Evolutionary conservation across 2,113 vertebrate genomes (phyloP).

Genomic region (Catharus fuscescens): DNA sequence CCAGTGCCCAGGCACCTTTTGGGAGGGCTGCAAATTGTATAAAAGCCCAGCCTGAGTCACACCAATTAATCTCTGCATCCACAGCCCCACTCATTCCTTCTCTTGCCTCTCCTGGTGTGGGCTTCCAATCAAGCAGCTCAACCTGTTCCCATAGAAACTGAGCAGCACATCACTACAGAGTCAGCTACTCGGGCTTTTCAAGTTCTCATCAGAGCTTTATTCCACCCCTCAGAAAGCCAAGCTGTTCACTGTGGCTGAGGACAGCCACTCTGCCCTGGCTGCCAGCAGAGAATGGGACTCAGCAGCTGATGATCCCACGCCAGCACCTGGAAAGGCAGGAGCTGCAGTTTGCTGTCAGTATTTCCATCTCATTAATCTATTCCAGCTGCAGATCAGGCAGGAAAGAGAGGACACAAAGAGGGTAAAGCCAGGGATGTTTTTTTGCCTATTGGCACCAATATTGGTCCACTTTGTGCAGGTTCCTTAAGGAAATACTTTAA

Average conservation of each 20-base stretch:
- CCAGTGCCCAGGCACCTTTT: not conserved
- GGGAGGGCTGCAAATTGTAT: constrained; percentile 25
- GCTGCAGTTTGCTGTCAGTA: not conserved
- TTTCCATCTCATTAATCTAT: not conserved
- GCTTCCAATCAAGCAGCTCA: constrained; percentile 38
- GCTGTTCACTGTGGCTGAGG: not conserved
- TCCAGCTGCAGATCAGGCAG: not conserved
- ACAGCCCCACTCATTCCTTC: constrained; percentile 3
- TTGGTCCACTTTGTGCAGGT: not conserved
- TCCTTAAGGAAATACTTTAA: constrained; percentile 39
- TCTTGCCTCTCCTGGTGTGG: not conserved
- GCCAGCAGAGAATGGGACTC: not conserved
- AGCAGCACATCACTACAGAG: not conserved
- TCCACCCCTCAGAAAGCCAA: not conserved
- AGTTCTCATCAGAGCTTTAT: not conserved
- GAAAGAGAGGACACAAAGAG: not conserved
- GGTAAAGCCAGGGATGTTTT: not conserved
- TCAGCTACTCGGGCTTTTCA: not conserved
- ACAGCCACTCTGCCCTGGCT: not conserved
- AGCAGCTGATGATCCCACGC: not conserved
- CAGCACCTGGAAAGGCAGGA: accelerated
- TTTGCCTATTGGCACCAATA: not conserved
- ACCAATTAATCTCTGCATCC: constrained; percentile 56
- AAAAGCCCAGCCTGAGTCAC: constrained; percentile 56
- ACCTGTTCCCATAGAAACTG: constrained; percentile 68